A percentile compares a stretch with the other conserved stretches of the same genome.
Evolutionary conservation across 2,888 invertebrate genomes (phyloP).

Genomic region (Synanthedon myopaeformis): DNA sequence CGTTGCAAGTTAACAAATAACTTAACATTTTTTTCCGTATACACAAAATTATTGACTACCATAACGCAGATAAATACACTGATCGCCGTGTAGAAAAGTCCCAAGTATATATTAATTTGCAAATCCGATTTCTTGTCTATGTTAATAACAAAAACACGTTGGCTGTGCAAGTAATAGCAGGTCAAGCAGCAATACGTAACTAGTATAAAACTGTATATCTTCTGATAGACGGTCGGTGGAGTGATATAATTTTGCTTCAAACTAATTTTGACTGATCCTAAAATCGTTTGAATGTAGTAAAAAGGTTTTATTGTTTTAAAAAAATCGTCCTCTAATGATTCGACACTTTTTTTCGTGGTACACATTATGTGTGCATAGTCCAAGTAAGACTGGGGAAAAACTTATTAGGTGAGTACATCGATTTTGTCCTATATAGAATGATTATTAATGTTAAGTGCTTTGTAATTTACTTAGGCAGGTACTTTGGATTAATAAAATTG

Average conservation of each 20-base stretch:
- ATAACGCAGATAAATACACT: background rate
- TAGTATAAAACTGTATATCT: slow-evolving; percentile 1
- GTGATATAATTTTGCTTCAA: background rate
- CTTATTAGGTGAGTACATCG: no score
- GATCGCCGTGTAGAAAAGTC: background rate
- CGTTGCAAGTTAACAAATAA: background rate
- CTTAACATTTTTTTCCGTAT: background rate
- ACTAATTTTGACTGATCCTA: background rate
- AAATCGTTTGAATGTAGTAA: background rate
- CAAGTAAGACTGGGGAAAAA: no score
- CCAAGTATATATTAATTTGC: background rate
- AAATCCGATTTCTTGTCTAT: background rate
- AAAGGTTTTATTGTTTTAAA: background rate
- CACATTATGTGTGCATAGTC: no score
- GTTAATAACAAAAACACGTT: background rate
- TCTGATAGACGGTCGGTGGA: slow-evolving; percentile 1
- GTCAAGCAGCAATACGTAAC: background rate
- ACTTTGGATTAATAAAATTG: no score
- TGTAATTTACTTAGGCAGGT: no score
- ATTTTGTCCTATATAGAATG: no score
- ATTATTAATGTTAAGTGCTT: no score
- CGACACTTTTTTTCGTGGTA: background rate
- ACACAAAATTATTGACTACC: slow-evolving; percentile 3
- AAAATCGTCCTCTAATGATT: slow-evolving; percentile 1
- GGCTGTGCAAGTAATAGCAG: background rate